Base-by-base conservation (phyloP, 2,888 invertebrate genomes). In the Melolontha melolontha region DNA sequence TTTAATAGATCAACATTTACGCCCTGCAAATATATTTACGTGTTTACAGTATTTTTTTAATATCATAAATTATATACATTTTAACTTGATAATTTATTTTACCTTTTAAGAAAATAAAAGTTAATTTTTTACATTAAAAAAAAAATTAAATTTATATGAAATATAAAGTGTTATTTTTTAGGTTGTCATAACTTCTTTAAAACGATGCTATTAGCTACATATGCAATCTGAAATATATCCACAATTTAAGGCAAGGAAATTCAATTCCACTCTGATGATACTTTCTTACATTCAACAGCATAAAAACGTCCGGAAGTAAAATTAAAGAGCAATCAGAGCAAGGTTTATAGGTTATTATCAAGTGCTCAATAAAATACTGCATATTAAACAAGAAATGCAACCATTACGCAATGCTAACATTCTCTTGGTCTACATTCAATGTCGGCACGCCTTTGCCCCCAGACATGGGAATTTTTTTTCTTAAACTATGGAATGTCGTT, bases 311-410 rank as follows among this genome's bases (percentile, higher is more conserved):
- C 6, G 12, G 10, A 27, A 62, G 39, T 29, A 14, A 47, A 47
- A 62, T 47, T 34, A 39, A 34, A 27, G 6, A 41, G 27, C 57
- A 66, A 66, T 67, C 65, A 67, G 71, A 39, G 68, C 70, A 70
- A 72, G 70, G 69, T 72, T 70, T 70, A 66, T 70, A 69, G 72
- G 72, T 72, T 66, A 70, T 16, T 67, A 51, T 59, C 69, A 66
- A 69, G 57, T 47, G 42, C 14, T 47, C 68, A 62, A 57, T 66
- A 41, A 52, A 63, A 51, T 44, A 51, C 39, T 64, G 44, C n/a
- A 52, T 11, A 11, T 27, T 27, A 27, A 10, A 49, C 16, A 47
- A 29, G 16, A 10, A 62, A 62, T 62, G 16, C 34, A 39, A 62
- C 34, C 59, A 16, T 55, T 70, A 55, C 34, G 62, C 44, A 63